Evolutionary conservation across 2,888 invertebrate species (phyloP).

Genomic region (Nesidiocoris tenuis): DNA sequence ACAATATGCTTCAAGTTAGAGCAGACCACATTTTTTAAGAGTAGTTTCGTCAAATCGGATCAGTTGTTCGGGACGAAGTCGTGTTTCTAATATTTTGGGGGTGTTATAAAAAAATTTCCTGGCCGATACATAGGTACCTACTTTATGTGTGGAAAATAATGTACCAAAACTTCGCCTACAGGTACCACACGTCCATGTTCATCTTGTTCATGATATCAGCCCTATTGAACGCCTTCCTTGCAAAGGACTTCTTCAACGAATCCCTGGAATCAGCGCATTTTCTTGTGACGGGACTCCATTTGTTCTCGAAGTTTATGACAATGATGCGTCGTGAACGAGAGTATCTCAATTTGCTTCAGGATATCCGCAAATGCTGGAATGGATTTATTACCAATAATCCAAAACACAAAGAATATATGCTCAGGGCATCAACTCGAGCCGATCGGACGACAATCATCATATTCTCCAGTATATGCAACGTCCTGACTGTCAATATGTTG

Average conservation of each 20-base stretch:
- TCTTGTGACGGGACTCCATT: conserved; percentile 14
- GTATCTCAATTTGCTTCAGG: not conserved
- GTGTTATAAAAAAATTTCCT: too few species aligned
- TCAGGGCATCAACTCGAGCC: not conserved
- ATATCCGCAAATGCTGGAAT: conserved; percentile 15
- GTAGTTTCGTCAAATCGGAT: too few species aligned
- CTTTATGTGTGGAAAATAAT: too few species aligned
- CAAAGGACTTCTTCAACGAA: conserved; percentile 24
- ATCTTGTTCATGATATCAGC: not conserved
- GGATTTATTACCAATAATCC: not conserved
- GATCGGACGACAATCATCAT: not conserved
- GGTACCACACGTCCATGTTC: not conserved
- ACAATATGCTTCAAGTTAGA: too few species aligned
- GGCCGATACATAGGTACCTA: too few species aligned
- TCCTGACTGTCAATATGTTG: not conserved
- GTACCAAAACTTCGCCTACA: too few species aligned
- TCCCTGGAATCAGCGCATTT: conserved; percentile 30
- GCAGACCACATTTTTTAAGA: too few species aligned
- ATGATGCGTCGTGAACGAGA: not conserved
- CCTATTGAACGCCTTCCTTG: not conserved
- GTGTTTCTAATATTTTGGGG: too few species aligned
- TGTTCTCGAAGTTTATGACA: conserved; percentile 9
- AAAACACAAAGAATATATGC: not conserved
- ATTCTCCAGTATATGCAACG: not conserved
- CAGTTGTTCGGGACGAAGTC: too few species aligned